Base-by-base conservation (phyloP, 2,888 invertebrate species). In the Laothoe populi region DNA sequence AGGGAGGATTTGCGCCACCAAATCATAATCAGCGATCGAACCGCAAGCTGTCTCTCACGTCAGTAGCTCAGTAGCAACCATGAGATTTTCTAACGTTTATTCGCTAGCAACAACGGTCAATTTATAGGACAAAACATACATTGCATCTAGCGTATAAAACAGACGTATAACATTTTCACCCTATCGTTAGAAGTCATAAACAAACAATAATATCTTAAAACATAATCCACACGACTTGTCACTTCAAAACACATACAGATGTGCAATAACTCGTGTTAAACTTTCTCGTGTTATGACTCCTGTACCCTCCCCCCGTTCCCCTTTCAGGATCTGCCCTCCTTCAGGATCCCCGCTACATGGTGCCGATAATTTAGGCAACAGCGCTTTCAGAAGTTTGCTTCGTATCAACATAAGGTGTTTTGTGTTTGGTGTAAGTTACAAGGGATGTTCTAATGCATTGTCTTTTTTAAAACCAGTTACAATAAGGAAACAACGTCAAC, bases 361-460 rank as follows among this genome's bases (percentile, higher is more conserved):
- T 73, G 73, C 78, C 79, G 82, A 86, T 84, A 85, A 86, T 85
- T 86, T 81, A 84, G 73, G 80, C 81, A 79, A 82, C 83, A 81
- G 79, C 73, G 80, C 79, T 73, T 70, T 77, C 73, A 67, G 66
- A 84, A 85, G 79, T 84, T 86, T 80, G 78, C 79, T 73, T 78
- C 79, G 74, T 73, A 80, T 78, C 78, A 81, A 84, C 84, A 84
- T 73, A 80, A 84, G 84, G 85, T 83, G 77, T 72, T 72, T 69
- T 66, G 61, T 67, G 40, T 53, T 8, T 71, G 78, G 73, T 63
- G 0, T 57, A 73, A 78, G 68, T 64, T 61, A 40, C 19, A 61
- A 35, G 53, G 2, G 11, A 7, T n/a, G 1, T n/a, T 26, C 19
- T 19, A 8, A 16, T 38, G 13, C 40, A 40, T 13, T 13, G 40